A percentile compares a stretch with the other conserved stretches of the same genome.
Conservation (phyloP, 2,113 vertebrate species). For the Perca flavescens region DNA sequence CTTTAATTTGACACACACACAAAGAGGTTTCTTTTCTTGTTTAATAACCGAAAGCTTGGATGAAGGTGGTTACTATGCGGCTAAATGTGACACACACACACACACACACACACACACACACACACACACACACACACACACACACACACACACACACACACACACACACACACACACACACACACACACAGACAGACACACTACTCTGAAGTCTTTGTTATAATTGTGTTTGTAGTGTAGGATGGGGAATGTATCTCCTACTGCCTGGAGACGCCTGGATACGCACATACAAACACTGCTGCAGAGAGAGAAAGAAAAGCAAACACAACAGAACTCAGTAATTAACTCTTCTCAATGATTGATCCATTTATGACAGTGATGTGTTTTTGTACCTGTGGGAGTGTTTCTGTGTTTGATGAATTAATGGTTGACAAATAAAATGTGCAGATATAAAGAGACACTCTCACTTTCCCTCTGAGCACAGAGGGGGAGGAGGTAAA, state of each 20-base stretch:
- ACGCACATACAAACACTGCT: slow-evolving; percentile 54
- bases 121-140: neutral
- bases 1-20: slow-evolving; percentile 47
- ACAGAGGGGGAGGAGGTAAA: neutral
- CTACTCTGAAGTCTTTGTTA: slow-evolving; percentile 51
- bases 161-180: slow-evolving; percentile 10
- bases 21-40: slow-evolving; percentile 25
- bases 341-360: slow-evolving; percentile 50
- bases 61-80: slow-evolving; percentile 31
- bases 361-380: slow-evolving; percentile 40
- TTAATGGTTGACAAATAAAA: neutral
- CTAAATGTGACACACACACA: slow-evolving; percentile 30
- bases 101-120: no score
- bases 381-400: slow-evolving; percentile 11
- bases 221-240: slow-evolving; percentile 38
- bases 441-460: slow-evolving; percentile 19
- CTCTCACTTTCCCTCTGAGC: slow-evolving; percentile 25
- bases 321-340: slow-evolving; percentile 48
- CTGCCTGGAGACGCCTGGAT: slow-evolving; percentile 53
- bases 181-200: neutral
- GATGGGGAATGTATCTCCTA: slow-evolving; percentile 30
- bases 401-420: slow-evolving; percentile 9
- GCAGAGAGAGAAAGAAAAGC: slow-evolving; percentile 13
- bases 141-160: slow-evolving; percentile 10
- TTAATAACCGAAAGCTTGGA: slow-evolving; percentile 46